These are phyloP conservation scores for Allobates femoralis DNA, from an alignment of 2,797 vertebrate genomes.

Conservation along the genomic window DNA sequence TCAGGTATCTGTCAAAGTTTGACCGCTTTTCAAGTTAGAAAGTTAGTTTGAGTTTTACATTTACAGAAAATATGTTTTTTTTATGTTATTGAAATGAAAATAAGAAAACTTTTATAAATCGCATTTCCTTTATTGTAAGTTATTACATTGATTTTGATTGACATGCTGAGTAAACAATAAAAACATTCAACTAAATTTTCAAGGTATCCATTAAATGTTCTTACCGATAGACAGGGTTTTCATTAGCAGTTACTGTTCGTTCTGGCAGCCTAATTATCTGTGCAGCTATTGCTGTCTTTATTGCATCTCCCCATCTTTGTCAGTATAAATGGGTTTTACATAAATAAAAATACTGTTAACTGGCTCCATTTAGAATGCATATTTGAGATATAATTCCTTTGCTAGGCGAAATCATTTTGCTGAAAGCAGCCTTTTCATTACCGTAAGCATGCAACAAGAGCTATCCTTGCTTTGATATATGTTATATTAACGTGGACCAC, in stretches of 20 bases:
- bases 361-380: not conserved
- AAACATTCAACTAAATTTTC: not conserved
- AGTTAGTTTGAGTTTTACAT: not conserved
- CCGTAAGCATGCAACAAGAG: not conserved
- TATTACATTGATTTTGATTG: not conserved
- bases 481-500: slow-evolving; percentile 25
- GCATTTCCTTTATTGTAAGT: not conserved
- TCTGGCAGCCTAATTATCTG: not conserved
- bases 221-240: not conserved
- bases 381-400: not conserved
- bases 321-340: not conserved
- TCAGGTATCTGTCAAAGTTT: not conserved
- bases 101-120: not conserved
- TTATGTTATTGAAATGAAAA: not conserved
- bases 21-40: not conserved
- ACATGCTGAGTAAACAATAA: slow-evolving; percentile 2
- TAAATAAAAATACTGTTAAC: not conserved
- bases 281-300: not conserved
- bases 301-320: not conserved
- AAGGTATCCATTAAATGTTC: not conserved
- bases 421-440: not conserved
- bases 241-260: not conserved
- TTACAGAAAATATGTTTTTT: not conserved
- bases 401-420: not conserved
- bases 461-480: slow-evolving; percentile 14